Percentiles rank a stretch among this genome's conserved stretches.
phyloP scores from a whole-genome alignment of 37 sponge, comb jelly and placozoan species.

The Agelas oroides region DNA sequence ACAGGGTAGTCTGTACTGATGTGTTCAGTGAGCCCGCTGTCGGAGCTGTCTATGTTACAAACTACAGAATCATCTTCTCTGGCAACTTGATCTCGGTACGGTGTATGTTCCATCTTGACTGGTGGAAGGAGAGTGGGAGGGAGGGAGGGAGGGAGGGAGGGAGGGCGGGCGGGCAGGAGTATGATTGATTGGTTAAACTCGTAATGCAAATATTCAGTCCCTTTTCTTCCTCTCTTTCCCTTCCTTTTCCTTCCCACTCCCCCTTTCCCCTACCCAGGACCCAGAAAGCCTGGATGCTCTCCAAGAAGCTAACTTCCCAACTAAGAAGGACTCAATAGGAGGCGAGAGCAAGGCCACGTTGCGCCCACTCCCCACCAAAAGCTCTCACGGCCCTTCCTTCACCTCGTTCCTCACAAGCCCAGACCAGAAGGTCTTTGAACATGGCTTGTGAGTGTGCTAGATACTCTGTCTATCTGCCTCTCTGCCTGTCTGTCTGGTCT shows the following conservation, averaged over 20 bases:
- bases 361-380: no score
- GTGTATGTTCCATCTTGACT: no score
- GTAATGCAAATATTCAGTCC: not conserved
- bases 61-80: conserved; percentile 81
- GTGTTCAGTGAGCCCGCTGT: conserved; percentile 58
- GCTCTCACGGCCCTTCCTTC: not conserved
- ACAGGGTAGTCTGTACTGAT: conserved; percentile 63
- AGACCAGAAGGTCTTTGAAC: not conserved
- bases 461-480: no score
- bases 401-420: conserved; percentile 1
- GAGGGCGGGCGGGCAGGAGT: not conserved
- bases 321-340: conserved; percentile 10
- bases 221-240: no score
- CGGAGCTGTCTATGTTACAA: conserved; percentile 79
- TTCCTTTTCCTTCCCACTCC: no score
- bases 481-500: not conserved
- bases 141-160: no score
- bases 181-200: not conserved
- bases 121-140: no score
- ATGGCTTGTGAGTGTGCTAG: not conserved
- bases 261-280: not conserved
- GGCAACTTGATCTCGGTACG: conserved; percentile 77
- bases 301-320: not conserved
- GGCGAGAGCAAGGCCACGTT: not conserved
- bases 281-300: conserved; percentile 49